Evolutionary conservation across 2,113 vertebrate genomes (phyloP).

Genomic region (Ellobius talpinus): DNA sequence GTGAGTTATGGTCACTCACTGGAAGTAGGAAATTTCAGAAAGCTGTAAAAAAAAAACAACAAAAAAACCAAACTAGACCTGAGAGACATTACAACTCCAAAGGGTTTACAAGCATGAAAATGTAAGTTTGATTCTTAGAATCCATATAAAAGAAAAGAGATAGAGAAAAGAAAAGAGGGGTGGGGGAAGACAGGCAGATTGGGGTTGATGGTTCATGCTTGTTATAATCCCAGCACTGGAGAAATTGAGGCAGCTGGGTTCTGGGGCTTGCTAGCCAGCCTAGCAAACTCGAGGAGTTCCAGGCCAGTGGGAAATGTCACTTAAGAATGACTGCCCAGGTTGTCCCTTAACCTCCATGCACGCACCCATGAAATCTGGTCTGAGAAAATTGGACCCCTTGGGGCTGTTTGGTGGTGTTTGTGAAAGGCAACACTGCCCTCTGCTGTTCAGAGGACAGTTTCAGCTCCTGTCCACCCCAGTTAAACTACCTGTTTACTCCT

Average conservation of each 20-base stretch:
- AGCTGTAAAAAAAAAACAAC: background rate
- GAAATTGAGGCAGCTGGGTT: no score
- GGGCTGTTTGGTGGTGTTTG: background rate
- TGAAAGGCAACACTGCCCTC: slow-evolving; percentile 84
- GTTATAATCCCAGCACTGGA: background rate
- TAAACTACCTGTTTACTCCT: background rate
- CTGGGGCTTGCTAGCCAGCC: background rate
- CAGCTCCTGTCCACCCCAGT: background rate
- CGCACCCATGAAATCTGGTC: background rate
- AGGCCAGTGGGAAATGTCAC: background rate
- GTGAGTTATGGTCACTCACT: background rate
- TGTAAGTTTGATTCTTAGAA: background rate
- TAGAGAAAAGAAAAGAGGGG: background rate
- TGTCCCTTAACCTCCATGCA: background rate
- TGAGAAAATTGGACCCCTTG: slow-evolving; percentile 18
- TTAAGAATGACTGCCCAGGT: background rate
- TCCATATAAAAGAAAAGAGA: background rate
- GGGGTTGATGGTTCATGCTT: background rate
- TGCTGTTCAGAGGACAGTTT: slow-evolving; percentile 71
- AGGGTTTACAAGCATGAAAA: background rate
- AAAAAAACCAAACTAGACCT: background rate
- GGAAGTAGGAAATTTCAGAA: slow-evolving; percentile 46
- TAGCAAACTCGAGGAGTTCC: background rate
- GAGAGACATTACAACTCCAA: background rate
- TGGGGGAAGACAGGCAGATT: background rate